Evolutionary conservation across 2,113 vertebrate genomes (phyloP), one percentile per base, ranked within the genome.

Genomic region (Manacus vitellinus): DNA sequence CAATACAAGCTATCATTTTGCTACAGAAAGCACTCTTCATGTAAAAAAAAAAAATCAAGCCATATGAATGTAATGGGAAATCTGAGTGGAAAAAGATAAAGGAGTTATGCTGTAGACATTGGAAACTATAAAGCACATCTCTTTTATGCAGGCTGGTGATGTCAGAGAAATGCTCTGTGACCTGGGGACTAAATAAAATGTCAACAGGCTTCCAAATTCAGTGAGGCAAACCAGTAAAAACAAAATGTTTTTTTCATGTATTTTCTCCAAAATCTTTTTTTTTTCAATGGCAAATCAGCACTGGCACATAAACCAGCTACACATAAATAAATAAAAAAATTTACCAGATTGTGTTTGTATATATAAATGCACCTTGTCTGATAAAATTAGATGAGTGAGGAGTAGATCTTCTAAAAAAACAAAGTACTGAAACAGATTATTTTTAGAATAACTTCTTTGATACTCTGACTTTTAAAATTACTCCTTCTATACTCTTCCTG

Each of bases 181-280:
- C 78, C 72, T 63, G 59, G 10, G 35, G 15, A 74, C 59, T 83
- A 71, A 92, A 86, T 56, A 62, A 95, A 96, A 95, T 95, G 92
- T 92, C 94, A 91, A 49, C 4, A 7, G 24, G 18, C 41, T 95
- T 92, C 61, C 39, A 83, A 86, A 84, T 61, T 20, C 71, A 78
- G 43, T 1, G 1, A 89, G 31, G 23, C 27, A 72, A 84, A 41
- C 22, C 44, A 72, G 65, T 71, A 90, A 77, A 84, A 84, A 51
- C 21, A 56, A 54, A 46, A 46, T 58, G 27, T 2, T 39, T 80
- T 80, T 80, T 85, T 67, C 30, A 49, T 84, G 12, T 18, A 24
- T 74, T 94, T 94, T 86, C 72, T 85, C 47, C 37, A 37, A 82
- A 85, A 14, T 27, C 5, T 72, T 85, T 72, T 49, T 28, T 67